Evolutionary conservation across 2,888 invertebrate species (phyloP).

Genomic region (Eristalis arbustorum): DNA sequence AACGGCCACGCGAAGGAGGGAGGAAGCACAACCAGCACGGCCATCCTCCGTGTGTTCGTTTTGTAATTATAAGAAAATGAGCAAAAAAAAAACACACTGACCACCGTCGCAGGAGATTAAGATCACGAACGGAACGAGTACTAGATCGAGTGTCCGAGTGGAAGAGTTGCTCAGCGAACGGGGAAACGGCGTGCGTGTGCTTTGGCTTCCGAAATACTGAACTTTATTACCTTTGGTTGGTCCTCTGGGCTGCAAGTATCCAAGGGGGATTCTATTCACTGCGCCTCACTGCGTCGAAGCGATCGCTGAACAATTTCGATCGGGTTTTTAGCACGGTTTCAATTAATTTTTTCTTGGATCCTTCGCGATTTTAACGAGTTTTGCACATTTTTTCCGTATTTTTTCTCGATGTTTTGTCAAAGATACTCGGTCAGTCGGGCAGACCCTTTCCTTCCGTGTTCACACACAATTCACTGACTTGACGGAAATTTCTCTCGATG

Average conservation of each 20-base stretch:
- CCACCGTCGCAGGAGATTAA: constrained; percentile 4
- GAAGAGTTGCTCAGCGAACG: constrained; percentile 51
- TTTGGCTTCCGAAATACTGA: not conserved
- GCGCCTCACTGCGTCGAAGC: not conserved
- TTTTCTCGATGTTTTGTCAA: constrained; percentile 11
- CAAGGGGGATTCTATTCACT: constrained; percentile 37
- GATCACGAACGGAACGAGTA: constrained; percentile 17
- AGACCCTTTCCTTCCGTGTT: constrained; percentile 12
- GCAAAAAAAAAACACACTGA: not conserved
- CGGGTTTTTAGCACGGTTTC: constrained; percentile 13
- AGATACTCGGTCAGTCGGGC: not conserved
- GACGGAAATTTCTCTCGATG: constrained; percentile 41
- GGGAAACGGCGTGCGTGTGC: not conserved
- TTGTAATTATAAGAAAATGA: constrained; percentile 35
- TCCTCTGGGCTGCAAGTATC: constrained; percentile 19
- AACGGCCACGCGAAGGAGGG: not conserved
- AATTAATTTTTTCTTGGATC: not conserved
- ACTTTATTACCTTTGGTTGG: constrained; percentile 40
- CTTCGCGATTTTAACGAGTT: constrained; percentile 18
- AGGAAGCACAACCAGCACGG: constrained; percentile 24
- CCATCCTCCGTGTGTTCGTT: constrained; percentile 5
- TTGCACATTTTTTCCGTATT: constrained; percentile 42
- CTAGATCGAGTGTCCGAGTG: not conserved
- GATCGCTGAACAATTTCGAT: not conserved
- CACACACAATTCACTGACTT: constrained; percentile 24